Percentiles rank a stretch among this genome's conserved stretches.
phyloP scores from a whole-genome alignment of 1,140 invertebrate genomes.

The Atta colombica region DNA sequence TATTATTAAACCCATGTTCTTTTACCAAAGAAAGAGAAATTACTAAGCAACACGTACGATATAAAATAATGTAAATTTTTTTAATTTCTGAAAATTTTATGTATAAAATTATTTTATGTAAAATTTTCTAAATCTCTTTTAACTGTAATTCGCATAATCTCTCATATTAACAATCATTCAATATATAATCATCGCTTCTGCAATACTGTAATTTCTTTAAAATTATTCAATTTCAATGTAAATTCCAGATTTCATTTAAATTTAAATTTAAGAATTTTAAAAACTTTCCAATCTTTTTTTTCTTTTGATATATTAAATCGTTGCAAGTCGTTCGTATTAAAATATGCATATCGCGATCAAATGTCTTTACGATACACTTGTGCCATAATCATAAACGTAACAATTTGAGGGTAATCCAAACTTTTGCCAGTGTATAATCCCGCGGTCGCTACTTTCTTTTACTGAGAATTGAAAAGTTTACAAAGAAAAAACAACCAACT shows the following conservation, averaged over 20 bases:
- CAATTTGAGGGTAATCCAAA: slow-evolving; percentile 58
- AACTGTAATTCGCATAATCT: not conserved
- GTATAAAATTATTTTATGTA: not conserved
- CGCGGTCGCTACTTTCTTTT: slow-evolving; percentile 52
- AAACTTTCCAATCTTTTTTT: not conserved
- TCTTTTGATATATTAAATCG: slow-evolving; percentile 4
- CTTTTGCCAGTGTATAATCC: slow-evolving; percentile 42
- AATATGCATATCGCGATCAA: slow-evolving; percentile 15
- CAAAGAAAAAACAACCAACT: slow-evolving; percentile 35
- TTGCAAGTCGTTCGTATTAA: not conserved
- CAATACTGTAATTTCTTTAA: not conserved
- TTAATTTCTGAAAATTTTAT: not conserved
- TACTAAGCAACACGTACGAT: not conserved
- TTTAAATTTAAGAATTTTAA: slow-evolving; percentile 11
- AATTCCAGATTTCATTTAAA: not conserved
- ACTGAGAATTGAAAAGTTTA: slow-evolving; percentile 61
- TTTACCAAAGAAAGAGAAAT: not conserved
- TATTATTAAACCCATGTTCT: slow-evolving; percentile 4
- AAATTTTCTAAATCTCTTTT: not conserved
- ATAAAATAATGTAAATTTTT: slow-evolving; percentile 17
- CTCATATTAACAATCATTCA: not conserved
- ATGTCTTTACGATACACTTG: not conserved
- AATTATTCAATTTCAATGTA: slow-evolving; percentile 6
- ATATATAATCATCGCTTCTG: not conserved
- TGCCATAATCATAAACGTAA: slow-evolving; percentile 49